These are phyloP conservation scores for Cantharis lateralis DNA, from an alignment of 2,888 invertebrate genomes.

Conservation along the genomic window DNA sequence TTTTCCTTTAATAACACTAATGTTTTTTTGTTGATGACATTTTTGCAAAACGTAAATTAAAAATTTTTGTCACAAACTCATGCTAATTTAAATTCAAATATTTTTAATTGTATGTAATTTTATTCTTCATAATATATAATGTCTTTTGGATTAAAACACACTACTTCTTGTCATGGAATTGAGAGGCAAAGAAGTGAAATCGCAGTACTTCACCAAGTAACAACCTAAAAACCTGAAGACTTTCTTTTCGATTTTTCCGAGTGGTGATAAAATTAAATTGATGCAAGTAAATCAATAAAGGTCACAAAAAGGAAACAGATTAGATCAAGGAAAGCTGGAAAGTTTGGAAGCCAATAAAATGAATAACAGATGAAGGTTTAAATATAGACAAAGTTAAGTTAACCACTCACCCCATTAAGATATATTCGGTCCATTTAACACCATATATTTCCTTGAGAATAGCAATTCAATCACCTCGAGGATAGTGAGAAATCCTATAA, in stretches of 20 bases:
- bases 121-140: too few species aligned
- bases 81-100: too few species aligned
- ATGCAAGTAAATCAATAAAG: neutral
- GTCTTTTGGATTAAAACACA: too few species aligned
- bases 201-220: too few species aligned
- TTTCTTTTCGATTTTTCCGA: neutral
- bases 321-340: conserved; percentile 19
- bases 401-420: conserved; percentile 44
- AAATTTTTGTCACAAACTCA: too few species aligned
- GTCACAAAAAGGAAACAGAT: conserved; percentile 28
- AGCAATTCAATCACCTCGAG: conserved; percentile 30
- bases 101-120: too few species aligned
- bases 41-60: too few species aligned
- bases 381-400: conserved; percentile 50
- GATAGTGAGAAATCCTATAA: conserved; percentile 13
- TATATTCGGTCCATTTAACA: conserved; percentile 46
- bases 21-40: too few species aligned
- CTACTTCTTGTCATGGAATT: too few species aligned
- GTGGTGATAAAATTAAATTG: neutral
- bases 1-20: too few species aligned
- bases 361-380: conserved; percentile 53
- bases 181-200: too few species aligned
- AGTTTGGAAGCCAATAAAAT: conserved; percentile 49
- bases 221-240: too few species aligned
- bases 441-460: conserved; percentile 32